Evolutionary conservation across 2,888 invertebrate genomes (phyloP).

Genomic region (Thymelicus acteon): DNA sequence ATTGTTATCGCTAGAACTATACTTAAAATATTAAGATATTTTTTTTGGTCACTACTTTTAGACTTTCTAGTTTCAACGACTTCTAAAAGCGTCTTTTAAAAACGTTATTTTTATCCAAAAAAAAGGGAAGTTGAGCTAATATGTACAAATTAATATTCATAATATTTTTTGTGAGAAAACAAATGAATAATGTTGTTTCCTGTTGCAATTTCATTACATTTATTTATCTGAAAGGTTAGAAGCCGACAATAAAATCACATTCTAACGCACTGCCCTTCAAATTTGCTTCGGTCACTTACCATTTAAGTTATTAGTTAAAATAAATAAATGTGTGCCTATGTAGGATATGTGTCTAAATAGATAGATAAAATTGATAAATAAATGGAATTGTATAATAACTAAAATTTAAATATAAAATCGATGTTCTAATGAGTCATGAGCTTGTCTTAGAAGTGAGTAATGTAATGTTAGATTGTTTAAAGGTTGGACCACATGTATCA

Average conservation of each 20-base stretch:
- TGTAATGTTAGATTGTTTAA: constrained; percentile 28
- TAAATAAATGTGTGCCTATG: constrained; percentile 77
- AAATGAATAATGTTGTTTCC: not conserved
- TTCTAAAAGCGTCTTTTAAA: too few species aligned
- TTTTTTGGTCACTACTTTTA: too few species aligned
- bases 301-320: constrained; percentile 42
- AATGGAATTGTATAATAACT: constrained; percentile 60
- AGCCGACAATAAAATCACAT: constrained; percentile 39
- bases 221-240: constrained; percentile 24
- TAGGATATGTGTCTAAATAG: constrained; percentile 67
- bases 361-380: constrained; percentile 53
- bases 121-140: too few species aligned
- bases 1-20: too few species aligned
- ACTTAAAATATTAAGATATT: too few species aligned
- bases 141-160: too few species aligned
- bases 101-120: too few species aligned
- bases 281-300: constrained; percentile 15
- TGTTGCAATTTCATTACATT: constrained; percentile 19
- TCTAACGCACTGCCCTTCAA: constrained; percentile 33
- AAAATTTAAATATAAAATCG: constrained; percentile 59
- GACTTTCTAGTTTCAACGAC: too few species aligned
- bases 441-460: constrained; percentile 59
- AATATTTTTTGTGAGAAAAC: not conserved
- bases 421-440: constrained; percentile 61
- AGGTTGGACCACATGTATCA: not conserved